Conservation (phyloP, 2,888 invertebrate genomes). For the Hybos culiciformis region DNA sequence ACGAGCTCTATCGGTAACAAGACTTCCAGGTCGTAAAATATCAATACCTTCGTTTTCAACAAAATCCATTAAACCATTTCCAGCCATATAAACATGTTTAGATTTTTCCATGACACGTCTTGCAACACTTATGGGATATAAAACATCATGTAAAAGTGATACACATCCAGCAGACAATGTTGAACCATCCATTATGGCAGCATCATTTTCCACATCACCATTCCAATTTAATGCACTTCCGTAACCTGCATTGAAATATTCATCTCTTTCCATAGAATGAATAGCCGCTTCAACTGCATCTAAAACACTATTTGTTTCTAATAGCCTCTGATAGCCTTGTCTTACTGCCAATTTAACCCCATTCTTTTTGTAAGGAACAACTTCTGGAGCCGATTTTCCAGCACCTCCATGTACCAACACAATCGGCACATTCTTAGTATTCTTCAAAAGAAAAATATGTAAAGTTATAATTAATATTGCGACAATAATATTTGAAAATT, state of each 20-base stretch:
- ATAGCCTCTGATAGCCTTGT: conserved; percentile 44
- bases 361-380: conserved; percentile 44
- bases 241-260: conserved; percentile 68
- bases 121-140: conserved; percentile 64
- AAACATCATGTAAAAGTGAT: conserved; percentile 56
- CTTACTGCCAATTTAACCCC: conserved; percentile 51
- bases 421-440: conserved; percentile 42
- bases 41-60: conserved; percentile 45
- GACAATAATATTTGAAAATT: too few species aligned
- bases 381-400: conserved; percentile 51
- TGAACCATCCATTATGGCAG: conserved; percentile 65
- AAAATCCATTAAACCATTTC: conserved; percentile 57
- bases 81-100: conserved; percentile 59
- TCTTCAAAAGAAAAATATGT: too few species aligned
- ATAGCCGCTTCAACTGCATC: conserved; percentile 71
- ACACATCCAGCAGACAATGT: conserved; percentile 57
- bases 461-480: too few species aligned
- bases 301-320: conserved; percentile 40
- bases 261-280: conserved; percentile 57
- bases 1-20: conserved; percentile 50
- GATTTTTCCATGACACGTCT: conserved; percentile 60
- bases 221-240: conserved; percentile 64
- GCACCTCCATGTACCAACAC: conserved; percentile 72
- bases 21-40: conserved; percentile 44
- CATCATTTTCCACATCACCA: conserved; percentile 75